Base-by-base conservation (phyloP, 2,797 vertebrate genomes). In the Silurus aristotelis region DNA sequence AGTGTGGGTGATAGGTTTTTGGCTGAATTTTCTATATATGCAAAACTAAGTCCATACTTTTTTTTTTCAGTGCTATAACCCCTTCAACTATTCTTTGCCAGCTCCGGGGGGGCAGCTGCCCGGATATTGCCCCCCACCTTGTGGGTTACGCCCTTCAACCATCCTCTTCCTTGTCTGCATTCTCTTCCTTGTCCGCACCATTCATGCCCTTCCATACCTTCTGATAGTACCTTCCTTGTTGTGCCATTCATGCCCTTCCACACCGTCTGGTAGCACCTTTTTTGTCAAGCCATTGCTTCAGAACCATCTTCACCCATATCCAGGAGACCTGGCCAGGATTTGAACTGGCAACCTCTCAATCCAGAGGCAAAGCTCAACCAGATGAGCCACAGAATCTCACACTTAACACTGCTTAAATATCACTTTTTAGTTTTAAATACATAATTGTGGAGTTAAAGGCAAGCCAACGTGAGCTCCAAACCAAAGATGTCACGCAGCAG, bases 1-100 rank as follows among this genome's bases (percentile, higher is more conserved):
- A 43, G 6, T 27, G 5, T 12, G 10, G 15, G 67, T 70, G 15
- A 70, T 70, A 70, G 67, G 1, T 38, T 72, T 72, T 72, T 43
- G 3, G 3, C 43, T 22, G 20, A 10, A 2, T 2, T 13, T 10
- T 1, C 38, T 46, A 71, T 20, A 52, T 72, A n/a, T 52, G 22
- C 13, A 73, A 73, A 73, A 52, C 71, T 73, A 73, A 73, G 68
- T 71, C 31, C 15, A 70, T 38, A 6, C 10, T 5, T 15, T 48
- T 27, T 3, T 6, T 1, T 55, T 55, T 2, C 7, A 15, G 46
- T 1, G 15, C 5, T 48, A 73, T 25, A 73, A 73, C 22, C 22
- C 48, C 22, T 1, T 70, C 1, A 0, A 0, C 10, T 17, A 17
- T 14, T 10, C 5, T 6, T 4, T 5, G 2, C 6, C 0, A 1